phyloP scores from a whole-genome alignment of 2,113 vertebrate genomes.

The Motacilla alba region DNA sequence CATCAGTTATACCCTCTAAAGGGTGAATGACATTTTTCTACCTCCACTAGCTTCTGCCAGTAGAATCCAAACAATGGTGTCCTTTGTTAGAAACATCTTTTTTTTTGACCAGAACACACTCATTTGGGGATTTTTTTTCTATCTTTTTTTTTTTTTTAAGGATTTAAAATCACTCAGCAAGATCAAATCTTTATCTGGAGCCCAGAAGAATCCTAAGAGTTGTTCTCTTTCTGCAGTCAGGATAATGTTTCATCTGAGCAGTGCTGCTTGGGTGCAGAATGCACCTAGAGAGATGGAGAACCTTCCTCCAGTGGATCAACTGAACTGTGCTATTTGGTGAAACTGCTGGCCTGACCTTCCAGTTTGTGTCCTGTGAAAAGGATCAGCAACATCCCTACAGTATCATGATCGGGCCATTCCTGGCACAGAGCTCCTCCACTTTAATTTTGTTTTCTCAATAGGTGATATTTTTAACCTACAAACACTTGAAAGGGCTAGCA shows the following conservation, averaged over 20 bases:
- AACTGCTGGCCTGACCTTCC: not conserved
- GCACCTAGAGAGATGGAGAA: not conserved
- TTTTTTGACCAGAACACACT: not conserved
- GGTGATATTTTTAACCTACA: not conserved
- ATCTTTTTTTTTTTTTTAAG: not conserved
- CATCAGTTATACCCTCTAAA: constrained; percentile 46
- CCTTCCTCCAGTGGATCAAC: not conserved
- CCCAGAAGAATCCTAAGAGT: not conserved
- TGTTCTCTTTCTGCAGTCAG: not conserved
- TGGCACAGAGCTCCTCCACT: not conserved
- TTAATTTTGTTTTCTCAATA: not conserved
- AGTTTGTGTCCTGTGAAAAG: not conserved
- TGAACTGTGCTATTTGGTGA: not conserved
- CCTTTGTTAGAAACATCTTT: not conserved
- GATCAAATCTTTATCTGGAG: not conserved
- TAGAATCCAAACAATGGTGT: not conserved
- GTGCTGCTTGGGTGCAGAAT: not conserved
- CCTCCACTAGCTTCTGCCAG: not conserved
- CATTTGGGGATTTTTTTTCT: not conserved
- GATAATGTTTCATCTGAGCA: not conserved
- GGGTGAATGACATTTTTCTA: constrained; percentile 12
- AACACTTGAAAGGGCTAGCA: not conserved
- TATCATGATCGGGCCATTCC: not conserved
- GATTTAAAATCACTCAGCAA: not conserved
- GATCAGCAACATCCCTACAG: not conserved